Percentiles rank a stretch among this genome's conserved stretches.
These are phyloP conservation scores for Drosophila falleni DNA, from an alignment of 2,888 invertebrate species.

Conservation along the genomic window DNA sequence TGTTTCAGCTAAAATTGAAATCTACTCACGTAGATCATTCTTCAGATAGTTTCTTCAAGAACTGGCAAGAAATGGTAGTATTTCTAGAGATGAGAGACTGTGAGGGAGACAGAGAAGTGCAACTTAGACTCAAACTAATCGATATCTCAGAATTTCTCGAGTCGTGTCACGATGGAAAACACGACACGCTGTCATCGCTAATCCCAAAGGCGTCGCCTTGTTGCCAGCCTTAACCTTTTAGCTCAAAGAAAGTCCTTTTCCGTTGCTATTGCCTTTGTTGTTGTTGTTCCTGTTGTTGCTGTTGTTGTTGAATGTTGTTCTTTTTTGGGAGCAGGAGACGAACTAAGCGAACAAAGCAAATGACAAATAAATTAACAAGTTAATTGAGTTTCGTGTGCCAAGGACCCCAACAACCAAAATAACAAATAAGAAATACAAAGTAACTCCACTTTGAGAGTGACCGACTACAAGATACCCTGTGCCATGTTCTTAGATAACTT, in stretches of 20 bases:
- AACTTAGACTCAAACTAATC: not conserved
- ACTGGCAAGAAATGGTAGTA: no score
- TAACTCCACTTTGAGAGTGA: not conserved
- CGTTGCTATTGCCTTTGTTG: slow-evolving; percentile 6
- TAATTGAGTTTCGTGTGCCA: slow-evolving; percentile 76
- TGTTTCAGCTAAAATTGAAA: not conserved
- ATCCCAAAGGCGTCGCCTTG: not conserved
- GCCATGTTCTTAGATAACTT: no score
- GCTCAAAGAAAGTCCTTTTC: slow-evolving; percentile 14
- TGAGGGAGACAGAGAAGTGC: not conserved
- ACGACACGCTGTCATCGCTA: slow-evolving; percentile 5
- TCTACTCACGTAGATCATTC: no score
- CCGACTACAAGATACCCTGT: not conserved
- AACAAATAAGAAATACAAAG: not conserved
- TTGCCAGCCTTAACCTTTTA: slow-evolving; percentile 10
- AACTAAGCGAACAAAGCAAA: slow-evolving; percentile 69
- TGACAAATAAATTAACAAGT: slow-evolving; percentile 80
- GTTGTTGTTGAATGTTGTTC: slow-evolving; percentile 1
- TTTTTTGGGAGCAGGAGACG: slow-evolving; percentile 28
- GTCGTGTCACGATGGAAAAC: slow-evolving; percentile 3
- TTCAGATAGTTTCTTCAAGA: no score
- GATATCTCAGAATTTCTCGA: not conserved
- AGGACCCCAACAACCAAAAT: slow-evolving; percentile 30
- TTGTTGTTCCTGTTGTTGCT: slow-evolving; percentile 6
- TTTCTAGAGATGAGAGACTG: not conserved